Evolutionary conservation across 2,113 vertebrate genomes (phyloP).

Genomic region (Tetrax tetrax): DNA sequence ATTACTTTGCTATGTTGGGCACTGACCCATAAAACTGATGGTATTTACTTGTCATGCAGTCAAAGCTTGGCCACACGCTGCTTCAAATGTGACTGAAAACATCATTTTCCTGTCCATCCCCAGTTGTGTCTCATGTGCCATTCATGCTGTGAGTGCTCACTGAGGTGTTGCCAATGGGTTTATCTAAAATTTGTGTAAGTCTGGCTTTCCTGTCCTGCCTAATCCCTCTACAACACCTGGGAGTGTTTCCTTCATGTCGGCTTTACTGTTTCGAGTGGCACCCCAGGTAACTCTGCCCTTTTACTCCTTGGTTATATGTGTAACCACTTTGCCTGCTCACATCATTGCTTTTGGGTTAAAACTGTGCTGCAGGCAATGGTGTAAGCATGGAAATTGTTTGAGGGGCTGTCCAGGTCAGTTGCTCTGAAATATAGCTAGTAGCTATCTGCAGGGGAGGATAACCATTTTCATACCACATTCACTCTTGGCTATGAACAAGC

Average conservation of each 20-base stretch:
- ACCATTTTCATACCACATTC: background rate
- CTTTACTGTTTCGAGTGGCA: background rate
- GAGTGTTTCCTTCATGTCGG: background rate
- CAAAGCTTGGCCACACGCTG: background rate
- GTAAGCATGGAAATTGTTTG: background rate
- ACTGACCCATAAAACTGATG: background rate
- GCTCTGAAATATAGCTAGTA: background rate
- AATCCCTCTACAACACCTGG: background rate
- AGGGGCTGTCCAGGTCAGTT: background rate
- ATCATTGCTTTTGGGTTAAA: background rate
- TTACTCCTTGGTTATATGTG: background rate
- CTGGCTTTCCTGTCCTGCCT: background rate
- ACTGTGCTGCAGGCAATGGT: background rate
- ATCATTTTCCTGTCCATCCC: background rate
- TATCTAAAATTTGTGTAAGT: background rate
- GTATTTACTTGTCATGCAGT: background rate
- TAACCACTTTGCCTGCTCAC: background rate
- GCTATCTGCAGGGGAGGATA: background rate
- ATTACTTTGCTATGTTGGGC: background rate
- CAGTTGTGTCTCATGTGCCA: background rate
- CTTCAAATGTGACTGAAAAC: background rate
- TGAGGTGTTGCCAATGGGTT: background rate
- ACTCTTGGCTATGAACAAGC: background rate
- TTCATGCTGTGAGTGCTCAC: background rate
- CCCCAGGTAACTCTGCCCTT: background rate